These are phyloP conservation scores for Sylvilagus floridanus DNA, from an alignment of 2,797 vertebrate genomes.

Conservation along the genomic window DNA sequence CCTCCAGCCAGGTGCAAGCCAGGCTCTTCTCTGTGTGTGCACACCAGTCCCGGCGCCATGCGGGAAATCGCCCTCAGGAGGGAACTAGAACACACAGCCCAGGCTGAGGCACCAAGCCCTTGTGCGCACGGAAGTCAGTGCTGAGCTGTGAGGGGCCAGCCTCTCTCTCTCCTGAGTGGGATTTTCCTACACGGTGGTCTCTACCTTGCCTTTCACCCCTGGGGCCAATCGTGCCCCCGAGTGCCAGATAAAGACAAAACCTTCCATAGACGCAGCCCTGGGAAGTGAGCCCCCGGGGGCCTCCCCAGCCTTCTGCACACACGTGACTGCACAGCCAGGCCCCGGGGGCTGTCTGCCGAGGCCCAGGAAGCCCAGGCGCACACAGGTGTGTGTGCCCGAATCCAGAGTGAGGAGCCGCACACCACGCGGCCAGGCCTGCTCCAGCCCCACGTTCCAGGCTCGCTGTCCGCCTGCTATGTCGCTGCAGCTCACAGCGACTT, in stretches of 20 bases:
- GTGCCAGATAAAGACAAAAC: background rate
- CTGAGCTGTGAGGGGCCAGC: background rate
- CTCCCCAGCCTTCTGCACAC: too few species aligned
- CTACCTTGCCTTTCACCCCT: background rate
- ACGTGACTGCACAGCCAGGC: too few species aligned
- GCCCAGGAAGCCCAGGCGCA: background rate
- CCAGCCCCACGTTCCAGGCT: too few species aligned
- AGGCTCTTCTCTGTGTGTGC: fast-evolving
- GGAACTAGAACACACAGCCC: fast-evolving
- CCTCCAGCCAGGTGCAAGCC: fast-evolving
- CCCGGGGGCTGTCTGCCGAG: too few species aligned
- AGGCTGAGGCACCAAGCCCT: background rate
- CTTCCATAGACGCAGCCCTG: background rate
- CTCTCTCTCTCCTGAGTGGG: background rate
- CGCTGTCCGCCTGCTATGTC: fast-evolving
- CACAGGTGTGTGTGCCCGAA: background rate
- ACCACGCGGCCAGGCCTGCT: background rate
- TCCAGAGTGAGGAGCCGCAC: background rate
- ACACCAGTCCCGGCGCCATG: fast-evolving
- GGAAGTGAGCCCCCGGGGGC: too few species aligned
- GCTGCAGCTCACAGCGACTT: too few species aligned
- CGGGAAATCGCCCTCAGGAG: background rate
- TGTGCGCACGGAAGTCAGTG: background rate
- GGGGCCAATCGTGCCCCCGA: background rate
- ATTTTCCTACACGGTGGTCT: background rate